Base-by-base conservation (phyloP, 2,888 invertebrate species). In the Cepaea hortensis region DNA sequence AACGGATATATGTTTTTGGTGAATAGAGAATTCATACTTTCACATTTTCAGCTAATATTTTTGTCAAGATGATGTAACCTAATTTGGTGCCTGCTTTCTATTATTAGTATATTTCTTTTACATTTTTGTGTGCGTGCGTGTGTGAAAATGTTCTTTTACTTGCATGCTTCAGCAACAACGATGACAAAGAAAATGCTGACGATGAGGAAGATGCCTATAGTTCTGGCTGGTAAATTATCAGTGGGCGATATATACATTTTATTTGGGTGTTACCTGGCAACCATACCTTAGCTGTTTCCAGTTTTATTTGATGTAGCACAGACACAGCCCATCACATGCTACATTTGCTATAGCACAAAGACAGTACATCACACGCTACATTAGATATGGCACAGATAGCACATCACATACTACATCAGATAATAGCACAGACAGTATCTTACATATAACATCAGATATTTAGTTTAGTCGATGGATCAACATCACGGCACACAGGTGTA, bases 181-280 rank as follows among this genome's bases (percentile, higher is more conserved):
- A 81, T 35, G 81, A 85, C 50, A 50, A 23, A 75, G 85, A 85
- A 85, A 81, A 81, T 68, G 85, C 76, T 48, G 85, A 85, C 15
- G 85, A 79, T 23, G 77, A 83, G 3, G 85, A 73, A 55, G 68
- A 85, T 85, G 68, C 50, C 61, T 46, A 65, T 72, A 79, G 75
- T 61, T 76, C 85, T 48, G 70, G 77, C 50, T 76, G 85, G 87
- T 85, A 85, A 87, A 72, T n/a, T 23, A 73, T 79, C 79, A 79
- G 79, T 79, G 79, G 79, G 79, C 35, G 35, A 3, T 62, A 79
- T 79, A 7, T n/a, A 79, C 35, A 62, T 61, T 61, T 61, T 35
- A 35, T 35, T 35, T 79, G 77, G 11, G 9, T 62, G 48, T 55
- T 35, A 62, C 3, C 9, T 13, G 55, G n/a, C 77, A 62, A 13